A percentile compares a stretch with the other conserved stretches of the same genome.
phyloP scores from a whole-genome alignment of 2,888 invertebrate species.

The Dasysyrphus tricinctus region DNA sequence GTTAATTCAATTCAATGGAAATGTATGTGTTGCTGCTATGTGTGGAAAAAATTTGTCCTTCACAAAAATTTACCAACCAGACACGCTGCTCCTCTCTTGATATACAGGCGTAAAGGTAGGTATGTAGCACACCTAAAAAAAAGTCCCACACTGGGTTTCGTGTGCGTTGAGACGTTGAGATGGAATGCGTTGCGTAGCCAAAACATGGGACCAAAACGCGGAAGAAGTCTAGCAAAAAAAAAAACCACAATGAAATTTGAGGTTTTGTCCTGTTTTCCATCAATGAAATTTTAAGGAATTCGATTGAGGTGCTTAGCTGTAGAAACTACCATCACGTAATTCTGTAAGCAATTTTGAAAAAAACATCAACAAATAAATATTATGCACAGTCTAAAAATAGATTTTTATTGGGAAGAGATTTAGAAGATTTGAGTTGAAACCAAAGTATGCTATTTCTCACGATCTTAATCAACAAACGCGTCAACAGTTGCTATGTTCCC shows the following conservation, averaged over 20 bases:
- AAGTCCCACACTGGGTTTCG: neutral
- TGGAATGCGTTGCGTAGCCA: slow-evolving; percentile 2
- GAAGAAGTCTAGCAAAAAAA: neutral
- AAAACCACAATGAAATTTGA: neutral
- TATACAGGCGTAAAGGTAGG: neutral
- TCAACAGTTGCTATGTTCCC: no score
- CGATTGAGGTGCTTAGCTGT: no score
- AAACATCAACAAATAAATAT: no score
- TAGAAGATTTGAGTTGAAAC: no score
- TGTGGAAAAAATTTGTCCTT: slow-evolving; percentile 72
- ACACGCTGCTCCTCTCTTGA: slow-evolving; percentile 17
- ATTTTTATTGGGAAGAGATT: no score
- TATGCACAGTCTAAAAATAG: no score
- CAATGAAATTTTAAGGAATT: neutral
- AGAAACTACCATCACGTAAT: no score
- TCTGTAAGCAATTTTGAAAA: no score
- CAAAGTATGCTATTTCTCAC: no score
- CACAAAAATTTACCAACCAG: slow-evolving; percentile 70
- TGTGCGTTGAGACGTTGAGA: neutral
- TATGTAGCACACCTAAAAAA: neutral
- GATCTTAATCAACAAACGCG: no score
- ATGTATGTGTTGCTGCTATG: slow-evolving; percentile 51
- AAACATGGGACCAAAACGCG: neutral
- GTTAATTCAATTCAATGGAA: slow-evolving; percentile 66
- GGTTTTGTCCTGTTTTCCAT: neutral